Evolutionary conservation across 2,113 vertebrate genomes (phyloP).

Genomic region (Oxyura jamaicensis): DNA sequence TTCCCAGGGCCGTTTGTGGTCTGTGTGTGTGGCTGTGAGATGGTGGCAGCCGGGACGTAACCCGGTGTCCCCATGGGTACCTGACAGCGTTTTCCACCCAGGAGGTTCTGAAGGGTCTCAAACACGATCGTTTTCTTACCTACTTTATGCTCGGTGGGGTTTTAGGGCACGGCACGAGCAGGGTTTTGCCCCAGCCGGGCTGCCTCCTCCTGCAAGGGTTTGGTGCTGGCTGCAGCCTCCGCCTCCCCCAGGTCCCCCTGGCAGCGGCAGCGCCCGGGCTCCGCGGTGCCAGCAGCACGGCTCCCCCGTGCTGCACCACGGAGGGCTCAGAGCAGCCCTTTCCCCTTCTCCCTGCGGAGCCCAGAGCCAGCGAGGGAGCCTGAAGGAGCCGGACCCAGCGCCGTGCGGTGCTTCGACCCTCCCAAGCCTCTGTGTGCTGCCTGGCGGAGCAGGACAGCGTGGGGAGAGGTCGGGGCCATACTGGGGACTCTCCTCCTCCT

Average conservation of each 20-base stretch:
- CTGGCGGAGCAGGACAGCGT: fast-evolving
- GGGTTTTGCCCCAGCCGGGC: background rate
- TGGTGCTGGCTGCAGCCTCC: background rate
- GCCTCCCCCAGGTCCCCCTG: no score
- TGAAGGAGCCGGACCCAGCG: background rate
- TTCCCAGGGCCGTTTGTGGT: background rate
- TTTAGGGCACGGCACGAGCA: fast-evolving
- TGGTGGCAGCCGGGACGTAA: fast-evolving
- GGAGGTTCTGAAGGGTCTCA: background rate
- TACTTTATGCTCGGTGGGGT: background rate
- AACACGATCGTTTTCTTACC: fast-evolving
- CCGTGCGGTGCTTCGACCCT: fast-evolving
- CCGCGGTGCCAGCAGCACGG: background rate
- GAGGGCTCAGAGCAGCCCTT: fast-evolving
- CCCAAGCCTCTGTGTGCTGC: fast-evolving
- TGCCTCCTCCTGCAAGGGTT: background rate
- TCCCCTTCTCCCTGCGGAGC: fast-evolving
- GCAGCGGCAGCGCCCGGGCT: background rate
- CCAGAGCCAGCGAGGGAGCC: background rate
- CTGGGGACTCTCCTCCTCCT: background rate
- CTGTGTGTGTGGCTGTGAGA: background rate
- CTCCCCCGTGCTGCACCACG: fast-evolving
- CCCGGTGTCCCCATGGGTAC: background rate
- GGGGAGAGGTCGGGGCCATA: background rate
- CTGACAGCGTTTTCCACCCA: background rate